phyloP scores from a whole-genome alignment of 2,888 invertebrate genomes.

The Tipula unca region DNA sequence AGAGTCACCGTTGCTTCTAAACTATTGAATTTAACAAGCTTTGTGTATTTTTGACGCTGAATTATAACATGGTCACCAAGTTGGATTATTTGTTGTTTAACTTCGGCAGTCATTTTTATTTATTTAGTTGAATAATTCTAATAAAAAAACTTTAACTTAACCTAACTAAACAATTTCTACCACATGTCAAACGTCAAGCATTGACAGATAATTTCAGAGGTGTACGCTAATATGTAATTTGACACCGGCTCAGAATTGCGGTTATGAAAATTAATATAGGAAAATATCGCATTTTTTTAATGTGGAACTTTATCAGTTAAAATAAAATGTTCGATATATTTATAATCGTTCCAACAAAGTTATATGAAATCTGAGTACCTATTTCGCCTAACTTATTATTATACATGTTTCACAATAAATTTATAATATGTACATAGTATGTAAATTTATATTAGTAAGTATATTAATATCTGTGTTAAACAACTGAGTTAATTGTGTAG shows the following conservation, averaged over 20 bases:
- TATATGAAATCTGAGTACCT: too few species aligned
- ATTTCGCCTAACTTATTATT: too few species aligned
- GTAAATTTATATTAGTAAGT: too few species aligned
- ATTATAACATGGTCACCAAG: constrained; percentile 66
- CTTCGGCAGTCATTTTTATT: neutral
- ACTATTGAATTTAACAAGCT: constrained; percentile 63
- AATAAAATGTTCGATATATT: too few species aligned
- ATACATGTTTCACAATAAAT: too few species aligned
- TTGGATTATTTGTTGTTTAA: constrained; percentile 42
- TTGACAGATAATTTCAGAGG: neutral
- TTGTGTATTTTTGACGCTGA: constrained; percentile 68
- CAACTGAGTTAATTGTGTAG: too few species aligned
- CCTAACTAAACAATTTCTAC: neutral
- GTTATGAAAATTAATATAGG: too few species aligned
- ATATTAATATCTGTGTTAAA: too few species aligned
- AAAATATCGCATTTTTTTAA: too few species aligned
- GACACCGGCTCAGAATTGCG: neutral
- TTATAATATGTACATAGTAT: too few species aligned
- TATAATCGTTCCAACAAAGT: too few species aligned
- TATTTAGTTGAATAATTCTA: neutral
- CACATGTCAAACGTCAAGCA: neutral
- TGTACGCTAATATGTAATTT: neutral
- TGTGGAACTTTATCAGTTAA: too few species aligned
- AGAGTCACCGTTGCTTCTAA: constrained; percentile 53
- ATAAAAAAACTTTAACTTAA: neutral